These are phyloP conservation scores for Dolichopus griseipennis DNA, from an alignment of 2,888 invertebrate genomes.

Conservation along the genomic window DNA sequence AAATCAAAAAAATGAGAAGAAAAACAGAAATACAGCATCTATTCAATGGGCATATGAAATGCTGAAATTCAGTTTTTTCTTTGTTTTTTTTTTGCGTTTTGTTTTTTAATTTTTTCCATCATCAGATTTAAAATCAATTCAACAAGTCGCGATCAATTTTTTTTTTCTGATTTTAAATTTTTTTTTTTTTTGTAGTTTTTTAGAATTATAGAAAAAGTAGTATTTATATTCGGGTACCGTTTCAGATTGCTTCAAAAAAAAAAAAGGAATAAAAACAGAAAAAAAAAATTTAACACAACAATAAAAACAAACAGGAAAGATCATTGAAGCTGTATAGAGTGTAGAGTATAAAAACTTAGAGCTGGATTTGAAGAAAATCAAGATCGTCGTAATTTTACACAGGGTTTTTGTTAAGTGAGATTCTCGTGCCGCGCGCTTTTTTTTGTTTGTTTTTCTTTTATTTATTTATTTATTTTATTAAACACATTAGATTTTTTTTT, in stretches of 20 bases:
- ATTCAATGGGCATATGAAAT: slow-evolving; percentile 1
- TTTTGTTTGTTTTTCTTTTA: neutral
- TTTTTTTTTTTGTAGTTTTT: neutral
- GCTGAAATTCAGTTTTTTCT: neutral
- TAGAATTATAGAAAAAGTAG: slow-evolving; percentile 1
- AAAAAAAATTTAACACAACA: neutral
- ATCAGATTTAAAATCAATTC: slow-evolving; percentile 3
- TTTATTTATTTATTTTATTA: neutral
- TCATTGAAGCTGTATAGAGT: neutral
- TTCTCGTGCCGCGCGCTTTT: neutral
- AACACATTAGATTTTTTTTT: neutral
- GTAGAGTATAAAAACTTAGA: no score
- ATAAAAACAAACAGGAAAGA: no score
- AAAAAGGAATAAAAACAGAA: neutral
- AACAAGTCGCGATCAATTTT: slow-evolving; percentile 4
- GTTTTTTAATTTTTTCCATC: neutral
- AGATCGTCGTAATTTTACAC: neutral
- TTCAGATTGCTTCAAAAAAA: neutral
- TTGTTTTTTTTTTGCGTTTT: neutral
- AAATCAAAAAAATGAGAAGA: no score
- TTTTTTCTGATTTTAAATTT: neutral
- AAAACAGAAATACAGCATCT: neutral
- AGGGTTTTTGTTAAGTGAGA: neutral
- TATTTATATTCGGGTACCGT: neutral
- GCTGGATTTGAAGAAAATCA: neutral